Conservation (phyloP, 2,113 vertebrate species). For the Coturnix japonica region DNA sequence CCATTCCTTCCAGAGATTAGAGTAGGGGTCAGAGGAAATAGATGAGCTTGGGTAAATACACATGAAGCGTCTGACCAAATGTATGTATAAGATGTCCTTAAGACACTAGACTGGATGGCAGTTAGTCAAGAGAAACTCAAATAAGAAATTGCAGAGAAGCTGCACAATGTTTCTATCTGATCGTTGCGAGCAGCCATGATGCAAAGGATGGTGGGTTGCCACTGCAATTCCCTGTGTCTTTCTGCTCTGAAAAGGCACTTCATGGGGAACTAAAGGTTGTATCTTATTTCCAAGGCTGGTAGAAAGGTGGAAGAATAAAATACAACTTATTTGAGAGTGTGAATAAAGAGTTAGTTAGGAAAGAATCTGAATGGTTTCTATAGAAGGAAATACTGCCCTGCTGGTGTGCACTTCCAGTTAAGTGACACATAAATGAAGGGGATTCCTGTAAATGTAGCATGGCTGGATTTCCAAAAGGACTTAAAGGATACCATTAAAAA, state of each 20-base stretch:
- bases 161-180: neutral
- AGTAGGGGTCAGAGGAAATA: neutral
- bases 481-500: neutral
- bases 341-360: neutral
- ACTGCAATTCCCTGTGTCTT: neutral
- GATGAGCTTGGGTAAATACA: neutral
- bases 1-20: neutral
- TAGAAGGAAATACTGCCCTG: neutral
- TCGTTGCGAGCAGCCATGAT: accelerated
- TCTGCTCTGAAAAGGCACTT: neutral
- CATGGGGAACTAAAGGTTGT: accelerated
- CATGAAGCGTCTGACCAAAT: neutral
- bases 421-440: neutral
- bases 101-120: neutral
- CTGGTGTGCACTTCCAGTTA: neutral
- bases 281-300: neutral
- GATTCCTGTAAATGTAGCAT: neutral
- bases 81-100: neutral
- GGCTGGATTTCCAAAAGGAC: neutral
- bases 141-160: neutral
- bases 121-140: neutral
- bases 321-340: neutral
- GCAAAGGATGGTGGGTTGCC: neutral
- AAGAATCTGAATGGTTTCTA: neutral
- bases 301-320: neutral